These are phyloP conservation scores for Monomorium pharaonis DNA, from an alignment of 1,140 invertebrate species.

Conservation along the genomic window DNA sequence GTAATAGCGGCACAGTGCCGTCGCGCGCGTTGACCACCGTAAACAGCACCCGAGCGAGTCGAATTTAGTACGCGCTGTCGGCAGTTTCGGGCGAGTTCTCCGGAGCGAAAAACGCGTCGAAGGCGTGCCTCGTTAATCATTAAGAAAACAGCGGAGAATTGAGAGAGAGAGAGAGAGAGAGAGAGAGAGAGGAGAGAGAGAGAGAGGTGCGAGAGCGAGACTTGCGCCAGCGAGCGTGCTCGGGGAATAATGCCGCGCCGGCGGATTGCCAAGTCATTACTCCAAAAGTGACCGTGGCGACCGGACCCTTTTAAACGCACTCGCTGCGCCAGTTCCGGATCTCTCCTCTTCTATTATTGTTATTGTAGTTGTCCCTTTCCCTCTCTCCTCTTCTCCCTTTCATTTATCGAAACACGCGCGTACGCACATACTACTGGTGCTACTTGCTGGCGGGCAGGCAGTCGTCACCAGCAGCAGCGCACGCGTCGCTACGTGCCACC, in stretches of 20 bases:
- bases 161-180: neutral
- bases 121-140: neutral
- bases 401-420: neutral
- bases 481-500: neutral
- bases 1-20: neutral
- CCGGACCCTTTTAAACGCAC: constrained; percentile 39
- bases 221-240: neutral
- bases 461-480: neutral
- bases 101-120: neutral
- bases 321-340: neutral
- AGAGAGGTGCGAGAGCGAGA: neutral
- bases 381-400: neutral
- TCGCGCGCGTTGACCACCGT: no score
- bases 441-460: neutral
- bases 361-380: neutral
- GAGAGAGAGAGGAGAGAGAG: neutral
- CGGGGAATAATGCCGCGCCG: constrained; percentile 58
- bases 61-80: neutral
- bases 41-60: neutral
- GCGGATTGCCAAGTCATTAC: neutral
- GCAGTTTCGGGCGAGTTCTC: neutral
- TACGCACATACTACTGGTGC: neutral
- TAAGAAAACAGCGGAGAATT: neutral
- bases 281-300: neutral
- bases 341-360: neutral